Evolutionary conservation across 2,113 vertebrate genomes (phyloP), one percentile per base, ranked within the genome.

Genomic region (Mastomys coucha): DNA sequence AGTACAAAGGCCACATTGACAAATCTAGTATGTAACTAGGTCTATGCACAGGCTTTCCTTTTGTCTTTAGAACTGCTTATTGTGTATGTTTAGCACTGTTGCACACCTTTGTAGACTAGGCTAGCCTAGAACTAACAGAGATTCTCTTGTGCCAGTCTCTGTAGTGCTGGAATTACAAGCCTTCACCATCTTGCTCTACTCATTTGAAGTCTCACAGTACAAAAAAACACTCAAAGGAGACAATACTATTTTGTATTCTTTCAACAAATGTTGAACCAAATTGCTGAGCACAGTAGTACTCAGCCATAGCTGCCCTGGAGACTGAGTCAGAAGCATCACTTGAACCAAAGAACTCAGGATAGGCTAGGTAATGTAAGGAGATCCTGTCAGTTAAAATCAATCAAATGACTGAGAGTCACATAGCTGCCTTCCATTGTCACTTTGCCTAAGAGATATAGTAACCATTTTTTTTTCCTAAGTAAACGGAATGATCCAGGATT

Each of bases 1-100:
- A 60, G 42, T 45, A 39, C 26, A 77, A 77, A 93, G 9, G 26
- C 45, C 78, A 85, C 39, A 42, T 82, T 84, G 51, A 69, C 20
- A 91, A 85, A 89, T 72, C 16, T 94, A 70, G 53, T 36, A 31
- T 89, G 70, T 91, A 60, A 70, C 91, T 96, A 36, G 65, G 76
- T 36, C 69, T 58, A 49, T 81, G 31, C 51, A 19, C 51, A 12
- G 20, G 16, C 7, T 65, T 75, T 82, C 11, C 45, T 69, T 75
- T 63, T 72, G 63, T 72, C 36, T 77, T 95, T 31, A 20, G 42
- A 67, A 63, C 17, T 42, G 51, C 58, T 95, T 91, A 42, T 20
- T 91, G 45, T n/a, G 6, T 58, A 8, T 51, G 42, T 45, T 76
- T 45, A 31, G 17, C 67, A 70, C 22, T n/a, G 90, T 53, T 45